Evolutionary conservation across 2,797 vertebrate genomes (phyloP).

Genomic region (Erethizon dorsatum): DNA sequence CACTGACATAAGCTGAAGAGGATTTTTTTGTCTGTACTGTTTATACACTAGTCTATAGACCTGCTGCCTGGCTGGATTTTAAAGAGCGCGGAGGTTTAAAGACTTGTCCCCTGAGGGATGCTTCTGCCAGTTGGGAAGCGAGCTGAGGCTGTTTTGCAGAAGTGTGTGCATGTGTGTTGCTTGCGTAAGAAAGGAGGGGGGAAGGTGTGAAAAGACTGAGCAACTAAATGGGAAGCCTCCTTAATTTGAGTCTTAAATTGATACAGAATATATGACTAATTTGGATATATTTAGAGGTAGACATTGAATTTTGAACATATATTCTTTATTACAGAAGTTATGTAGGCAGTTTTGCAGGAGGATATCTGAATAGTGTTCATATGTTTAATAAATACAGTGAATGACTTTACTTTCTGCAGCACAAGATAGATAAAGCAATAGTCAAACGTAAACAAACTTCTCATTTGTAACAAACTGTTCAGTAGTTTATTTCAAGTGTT

Average conservation of each 20-base stretch:
- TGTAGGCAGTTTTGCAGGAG: neutral
- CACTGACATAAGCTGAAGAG: constrained; percentile 91
- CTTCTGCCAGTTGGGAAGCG: constrained; percentile 95
- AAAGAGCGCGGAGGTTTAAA: constrained; percentile 98
- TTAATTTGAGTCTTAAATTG: constrained; percentile 69
- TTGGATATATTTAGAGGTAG: constrained; percentile 78
- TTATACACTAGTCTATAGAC: constrained; percentile 94
- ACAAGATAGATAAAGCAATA: neutral
- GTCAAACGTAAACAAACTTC: neutral
- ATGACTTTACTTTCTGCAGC: neutral
- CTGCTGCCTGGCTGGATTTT: constrained; percentile 98
- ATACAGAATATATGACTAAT: constrained; percentile 75
- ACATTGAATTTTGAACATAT: constrained; percentile 67
- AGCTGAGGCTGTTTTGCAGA: constrained; percentile 90
- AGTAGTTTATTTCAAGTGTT: neutral
- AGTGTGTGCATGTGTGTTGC: constrained; percentile 78
- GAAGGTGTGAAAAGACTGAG: constrained; percentile 50
- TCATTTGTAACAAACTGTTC: neutral
- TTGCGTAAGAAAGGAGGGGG: constrained; percentile 65
- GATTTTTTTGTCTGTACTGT: constrained; percentile 89
- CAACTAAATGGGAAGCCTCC: constrained; percentile 57
- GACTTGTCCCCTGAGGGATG: constrained; percentile 95
- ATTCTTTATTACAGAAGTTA: constrained; percentile 22
- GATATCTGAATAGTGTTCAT: neutral
- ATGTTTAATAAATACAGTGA: neutral